A percentile compares a stretch with the other conserved stretches of the same genome.
These are phyloP conservation scores for Cyprinus carpio DNA, from an alignment of 2,113 vertebrate species.

Conservation along the genomic window DNA sequence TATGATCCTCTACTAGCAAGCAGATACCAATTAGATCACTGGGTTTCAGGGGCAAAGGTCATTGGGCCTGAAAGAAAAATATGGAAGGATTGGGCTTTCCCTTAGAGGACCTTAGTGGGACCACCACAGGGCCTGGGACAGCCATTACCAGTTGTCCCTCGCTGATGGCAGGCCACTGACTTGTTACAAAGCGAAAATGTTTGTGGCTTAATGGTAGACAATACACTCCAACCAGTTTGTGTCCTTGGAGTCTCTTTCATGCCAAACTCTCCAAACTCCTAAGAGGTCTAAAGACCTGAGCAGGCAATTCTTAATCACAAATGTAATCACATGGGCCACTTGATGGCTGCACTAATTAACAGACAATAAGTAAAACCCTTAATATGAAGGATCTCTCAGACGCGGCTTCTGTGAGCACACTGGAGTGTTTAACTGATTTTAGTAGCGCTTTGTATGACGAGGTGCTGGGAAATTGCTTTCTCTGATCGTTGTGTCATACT, in stretches of 20 bases:
- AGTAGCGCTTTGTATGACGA: constrained; percentile 28
- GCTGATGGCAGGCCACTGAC: background rate
- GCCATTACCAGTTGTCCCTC: background rate
- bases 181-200: constrained; percentile 39
- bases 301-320: constrained; percentile 1
- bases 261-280: background rate
- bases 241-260: constrained; percentile 15
- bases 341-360: constrained; percentile 38
- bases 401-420: background rate
- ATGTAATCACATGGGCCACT: constrained; percentile 40
- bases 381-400: constrained; percentile 21
- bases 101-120: background rate
- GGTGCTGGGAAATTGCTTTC: constrained; percentile 36
- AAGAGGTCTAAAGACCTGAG: background rate
- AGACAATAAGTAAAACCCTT: constrained; percentile 38
- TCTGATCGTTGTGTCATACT: constrained; percentile 33
- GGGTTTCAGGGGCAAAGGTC: background rate
- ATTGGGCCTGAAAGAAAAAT: background rate
- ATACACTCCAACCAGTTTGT: background rate
- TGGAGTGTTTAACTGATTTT: constrained; percentile 31
- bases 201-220: background rate
- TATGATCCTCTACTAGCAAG: background rate
- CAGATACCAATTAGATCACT: background rate
- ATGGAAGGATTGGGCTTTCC: background rate
- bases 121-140: background rate